phyloP scores from a whole-genome alignment of 2,797 vertebrate species.

The Phalloptychus januarius region DNA sequence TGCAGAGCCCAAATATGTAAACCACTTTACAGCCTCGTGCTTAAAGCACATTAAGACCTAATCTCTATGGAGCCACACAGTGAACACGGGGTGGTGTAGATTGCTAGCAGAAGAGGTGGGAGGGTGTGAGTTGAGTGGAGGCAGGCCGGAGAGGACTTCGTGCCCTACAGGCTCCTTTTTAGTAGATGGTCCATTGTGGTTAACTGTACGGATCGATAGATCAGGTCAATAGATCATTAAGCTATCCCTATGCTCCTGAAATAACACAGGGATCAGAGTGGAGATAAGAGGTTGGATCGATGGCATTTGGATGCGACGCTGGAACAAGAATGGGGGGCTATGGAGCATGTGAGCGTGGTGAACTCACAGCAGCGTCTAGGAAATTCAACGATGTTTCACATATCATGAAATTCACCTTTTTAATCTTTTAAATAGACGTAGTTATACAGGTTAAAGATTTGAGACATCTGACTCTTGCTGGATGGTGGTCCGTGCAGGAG shows the following conservation, averaged over 20 bases:
- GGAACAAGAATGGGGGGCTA: constrained; percentile 27
- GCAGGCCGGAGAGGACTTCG: constrained; percentile 36
- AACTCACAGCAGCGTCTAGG: constrained; percentile 1
- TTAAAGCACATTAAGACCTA: constrained; percentile 66
- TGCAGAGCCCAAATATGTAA: constrained; percentile 37
- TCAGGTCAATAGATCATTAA: constrained; percentile 82
- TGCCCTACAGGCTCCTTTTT: constrained; percentile 65
- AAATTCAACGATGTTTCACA: background rate
- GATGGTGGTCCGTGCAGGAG: background rate
- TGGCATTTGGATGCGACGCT: constrained; percentile 52
- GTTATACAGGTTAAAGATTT: background rate
- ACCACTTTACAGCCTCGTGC: constrained; percentile 68
- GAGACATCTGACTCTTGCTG: background rate
- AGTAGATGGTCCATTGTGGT: constrained; percentile 69
- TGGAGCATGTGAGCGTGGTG: background rate
- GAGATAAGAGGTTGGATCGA: constrained; percentile 78
- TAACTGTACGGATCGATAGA: constrained; percentile 71
- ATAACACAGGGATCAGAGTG: constrained; percentile 80
- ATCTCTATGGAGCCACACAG: constrained; percentile 55
- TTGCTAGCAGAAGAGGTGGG: constrained; percentile 33
- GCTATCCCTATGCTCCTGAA: constrained; percentile 77
- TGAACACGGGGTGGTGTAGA: constrained; percentile 41
- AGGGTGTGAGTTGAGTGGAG: constrained; percentile 39
- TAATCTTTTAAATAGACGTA: background rate
- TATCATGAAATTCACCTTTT: background rate